phyloP scores from a whole-genome alignment of 1,140 invertebrate species.

The Drosophila murphyi region DNA sequence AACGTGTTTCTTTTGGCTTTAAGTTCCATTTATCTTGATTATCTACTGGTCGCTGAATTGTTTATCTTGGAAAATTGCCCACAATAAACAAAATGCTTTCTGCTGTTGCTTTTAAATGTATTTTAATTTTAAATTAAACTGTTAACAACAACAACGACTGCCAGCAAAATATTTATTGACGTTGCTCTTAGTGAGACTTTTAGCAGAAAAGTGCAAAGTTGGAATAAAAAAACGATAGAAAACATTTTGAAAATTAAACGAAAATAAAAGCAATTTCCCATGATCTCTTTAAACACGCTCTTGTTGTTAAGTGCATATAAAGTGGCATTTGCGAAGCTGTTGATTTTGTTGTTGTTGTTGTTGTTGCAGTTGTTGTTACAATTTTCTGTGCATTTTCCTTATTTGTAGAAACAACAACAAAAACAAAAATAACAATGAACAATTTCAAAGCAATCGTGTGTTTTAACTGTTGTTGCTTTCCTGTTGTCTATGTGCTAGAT shows the following conservation, averaged over 20 bases:
- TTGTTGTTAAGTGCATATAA: conserved; percentile 44
- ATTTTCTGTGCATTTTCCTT: conserved; percentile 75
- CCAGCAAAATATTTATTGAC: conserved; percentile 55
- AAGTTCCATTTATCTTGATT: conserved; percentile 61
- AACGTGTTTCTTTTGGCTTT: conserved; percentile 50
- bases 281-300: conserved; percentile 56
- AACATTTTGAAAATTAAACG: conserved; percentile 61
- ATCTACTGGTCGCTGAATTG: conserved; percentile 34
- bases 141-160: conserved; percentile 60
- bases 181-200: conserved; percentile 57
- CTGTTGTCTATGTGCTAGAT: conserved; percentile 39
- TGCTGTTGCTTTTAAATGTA: conserved; percentile 46
- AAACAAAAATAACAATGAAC: conserved; percentile 50
- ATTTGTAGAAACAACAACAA: conserved; percentile 67
- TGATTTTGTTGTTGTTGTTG: conserved; percentile 36
- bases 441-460: conserved; percentile 70
- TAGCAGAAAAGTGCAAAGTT: conserved; percentile 33
- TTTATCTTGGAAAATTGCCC: conserved; percentile 74
- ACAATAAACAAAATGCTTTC: conserved; percentile 51
- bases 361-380: conserved; percentile 37
- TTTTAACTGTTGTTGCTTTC: conserved; percentile 47
- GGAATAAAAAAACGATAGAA: conserved; percentile 24
- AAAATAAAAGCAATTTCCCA: conserved; percentile 70
- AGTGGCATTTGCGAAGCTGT: conserved; percentile 37
- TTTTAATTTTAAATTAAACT: conserved; percentile 76